A percentile compares a stretch with the other conserved stretches of the same genome.
Conservation (phyloP, 2,113 vertebrate genomes). For the Eretmochelys imbricata region DNA sequence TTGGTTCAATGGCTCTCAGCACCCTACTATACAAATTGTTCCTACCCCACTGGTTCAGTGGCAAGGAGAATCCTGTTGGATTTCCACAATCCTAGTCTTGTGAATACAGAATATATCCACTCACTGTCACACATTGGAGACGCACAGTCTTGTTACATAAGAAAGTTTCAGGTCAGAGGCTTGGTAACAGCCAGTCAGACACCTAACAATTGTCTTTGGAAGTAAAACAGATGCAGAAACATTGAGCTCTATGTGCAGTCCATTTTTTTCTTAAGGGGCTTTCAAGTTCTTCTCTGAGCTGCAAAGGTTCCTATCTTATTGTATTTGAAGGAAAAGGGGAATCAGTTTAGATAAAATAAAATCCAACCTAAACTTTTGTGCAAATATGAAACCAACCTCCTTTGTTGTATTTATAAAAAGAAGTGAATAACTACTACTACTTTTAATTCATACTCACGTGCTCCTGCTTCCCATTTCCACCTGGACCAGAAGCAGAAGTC, state of each 20-base stretch:
- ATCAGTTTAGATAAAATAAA: neutral
- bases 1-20: too few species aligned
- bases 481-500: neutral
- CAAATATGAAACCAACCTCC: neutral
- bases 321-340: neutral
- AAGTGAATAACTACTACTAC: neutral
- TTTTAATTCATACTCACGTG: neutral
- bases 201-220: too few species aligned
- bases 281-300: neutral
- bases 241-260: too few species aligned
- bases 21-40: too few species aligned
- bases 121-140: too few species aligned
- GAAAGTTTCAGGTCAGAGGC: too few species aligned
- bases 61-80: neutral
- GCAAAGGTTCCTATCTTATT: neutral
- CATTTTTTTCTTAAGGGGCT: neutral
- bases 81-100: slow-evolving; percentile 4
- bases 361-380: neutral
- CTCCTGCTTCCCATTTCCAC: neutral
- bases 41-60: neutral
- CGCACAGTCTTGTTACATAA: too few species aligned
- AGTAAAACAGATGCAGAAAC: too few species aligned
- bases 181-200: too few species aligned
- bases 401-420: neutral
- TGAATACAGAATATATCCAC: too few species aligned